phyloP scores from a whole-genome alignment of 2,113 vertebrate species.

The Cebidichthys violaceus region DNA sequence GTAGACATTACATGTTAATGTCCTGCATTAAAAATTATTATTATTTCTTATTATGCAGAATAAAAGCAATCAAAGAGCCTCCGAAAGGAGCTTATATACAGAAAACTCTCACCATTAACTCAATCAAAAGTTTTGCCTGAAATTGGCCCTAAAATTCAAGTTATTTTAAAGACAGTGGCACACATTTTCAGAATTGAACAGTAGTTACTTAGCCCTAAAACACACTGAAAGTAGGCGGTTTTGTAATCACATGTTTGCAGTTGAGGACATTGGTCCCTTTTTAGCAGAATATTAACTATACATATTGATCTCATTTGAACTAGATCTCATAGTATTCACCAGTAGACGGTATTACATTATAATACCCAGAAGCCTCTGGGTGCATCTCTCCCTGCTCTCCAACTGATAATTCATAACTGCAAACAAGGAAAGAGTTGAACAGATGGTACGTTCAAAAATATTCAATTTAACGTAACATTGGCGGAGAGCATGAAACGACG shows the following conservation, averaged over 20 bases:
- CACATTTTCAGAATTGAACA: not conserved
- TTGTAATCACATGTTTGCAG: slow-evolving; percentile 69
- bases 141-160: not conserved
- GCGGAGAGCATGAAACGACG: not conserved
- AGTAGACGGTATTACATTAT: not conserved
- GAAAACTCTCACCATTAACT: not conserved
- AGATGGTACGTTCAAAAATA: not conserved
- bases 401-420: not conserved
- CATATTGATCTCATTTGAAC: slow-evolving; percentile 59
- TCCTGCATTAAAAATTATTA: not conserved
- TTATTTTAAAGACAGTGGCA: not conserved
- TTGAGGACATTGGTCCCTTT: slow-evolving; percentile 64
- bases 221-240: slow-evolving; percentile 34
- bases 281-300: slow-evolving; percentile 77
- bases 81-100: not conserved
- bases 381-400: not conserved
- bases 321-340: not conserved
- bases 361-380: not conserved
- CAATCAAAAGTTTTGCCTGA: not conserved
- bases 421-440: not conserved
- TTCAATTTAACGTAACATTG: not conserved
- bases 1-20: not conserved
- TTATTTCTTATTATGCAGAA: not conserved
- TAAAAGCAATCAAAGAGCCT: not conserved
- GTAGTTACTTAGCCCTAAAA: not conserved